Conservation (phyloP, 2,888 invertebrate genomes). For the Dromius quadrimaculatus region DNA sequence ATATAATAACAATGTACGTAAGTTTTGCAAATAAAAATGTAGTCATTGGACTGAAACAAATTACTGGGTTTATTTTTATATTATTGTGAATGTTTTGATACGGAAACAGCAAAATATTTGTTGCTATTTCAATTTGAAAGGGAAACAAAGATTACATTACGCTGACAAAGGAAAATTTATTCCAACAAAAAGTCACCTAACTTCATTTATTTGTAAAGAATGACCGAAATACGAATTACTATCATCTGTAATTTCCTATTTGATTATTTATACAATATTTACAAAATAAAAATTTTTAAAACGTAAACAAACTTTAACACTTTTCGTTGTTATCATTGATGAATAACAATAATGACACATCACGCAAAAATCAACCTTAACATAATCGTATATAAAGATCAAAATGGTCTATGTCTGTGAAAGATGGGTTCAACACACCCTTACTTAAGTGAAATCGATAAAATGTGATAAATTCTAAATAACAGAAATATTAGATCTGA, state of each 20-base stretch:
- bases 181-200: constrained; percentile 2
- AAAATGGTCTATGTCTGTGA: constrained; percentile 37
- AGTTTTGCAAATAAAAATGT: neutral
- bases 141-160: constrained; percentile 6
- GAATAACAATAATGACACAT: constrained; percentile 43
- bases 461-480: constrained; percentile 58
- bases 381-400: constrained; percentile 30
- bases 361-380: constrained; percentile 20
- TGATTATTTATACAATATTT: constrained; percentile 5
- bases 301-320: constrained; percentile 25
- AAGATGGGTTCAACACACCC: constrained; percentile 64
- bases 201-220: neutral
- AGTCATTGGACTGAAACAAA: constrained; percentile 19
- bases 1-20: constrained; percentile 3
- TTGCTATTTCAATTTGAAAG: constrained; percentile 12
- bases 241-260: too few relatives aligned
- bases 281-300: constrained; percentile 21
- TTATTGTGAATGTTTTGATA: neutral
- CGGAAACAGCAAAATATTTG: neutral
- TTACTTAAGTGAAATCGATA: constrained; percentile 63
- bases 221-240: neutral
- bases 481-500: constrained; percentile 48
- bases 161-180: constrained; percentile 33
- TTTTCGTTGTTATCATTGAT: constrained; percentile 40
- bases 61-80: neutral